Base-by-base conservation (phyloP, 2,888 invertebrate species). In the Volucella bombylans region DNA sequence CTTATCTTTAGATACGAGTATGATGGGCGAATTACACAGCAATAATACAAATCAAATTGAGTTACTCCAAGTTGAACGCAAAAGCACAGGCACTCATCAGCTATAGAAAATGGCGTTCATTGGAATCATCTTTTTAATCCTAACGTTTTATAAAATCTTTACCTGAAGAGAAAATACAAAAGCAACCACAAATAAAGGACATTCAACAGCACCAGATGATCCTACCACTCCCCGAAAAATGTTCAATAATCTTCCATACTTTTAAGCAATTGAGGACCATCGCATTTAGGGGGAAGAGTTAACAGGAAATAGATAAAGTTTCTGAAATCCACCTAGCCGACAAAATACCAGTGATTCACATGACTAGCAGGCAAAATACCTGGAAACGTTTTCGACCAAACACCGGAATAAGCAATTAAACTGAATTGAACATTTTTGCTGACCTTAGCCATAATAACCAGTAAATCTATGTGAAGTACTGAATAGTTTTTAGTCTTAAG, bases 1-100 rank as follows among this genome's bases (percentile, higher is more conserved):
- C 49, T 8, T 69, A 18, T 59, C 69, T 12, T 39, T 69, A 2
- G 69, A 69, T n/a, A 69, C 31, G n/a, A n/a, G n/a, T n/a, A n/a
- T n/a, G 45, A 59, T 41, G 39, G 45, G 18, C n/a, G 39, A 69
- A 14, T 8, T 69, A 12, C 69, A 59, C 23, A 31, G 57, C 8
- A 69, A 69, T 39, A 69, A 59, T 41, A 69, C 69, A 14, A 71
- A 59, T 23, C 4, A 39, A 8, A 57, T 71, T 55, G 4, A 38
- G 31, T 8, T 68, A 68, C 31, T 55, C n/a, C 10, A 55, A 55
- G 23, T 11, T 12, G 38, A 45, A 49, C 14, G 43, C 38, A 10
- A 64, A n/a, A 31, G 49, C 8, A 64, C 18, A 23, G 18, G 18
- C n/a, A 23, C 2, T 23, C 18, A 49, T 43, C 31, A 43, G 11